Conservation (phyloP, 2,888 invertebrate species). For the Hyposoter dolosus region DNA sequence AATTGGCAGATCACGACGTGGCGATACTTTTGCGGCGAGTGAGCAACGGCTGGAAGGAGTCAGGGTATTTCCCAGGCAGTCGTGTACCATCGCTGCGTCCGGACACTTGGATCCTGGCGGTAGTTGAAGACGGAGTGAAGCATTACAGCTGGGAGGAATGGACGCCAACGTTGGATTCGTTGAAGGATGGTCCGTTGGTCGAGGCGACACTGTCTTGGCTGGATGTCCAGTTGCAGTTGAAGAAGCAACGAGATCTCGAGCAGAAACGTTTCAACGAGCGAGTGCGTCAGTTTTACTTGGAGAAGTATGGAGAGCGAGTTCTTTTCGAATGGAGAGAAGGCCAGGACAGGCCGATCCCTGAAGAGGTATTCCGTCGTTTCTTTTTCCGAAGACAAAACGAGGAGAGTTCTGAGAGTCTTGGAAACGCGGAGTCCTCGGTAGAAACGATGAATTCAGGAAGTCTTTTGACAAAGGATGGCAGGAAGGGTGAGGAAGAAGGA, state of each 20-base stretch:
- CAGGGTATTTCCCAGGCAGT: slow-evolving; percentile 78
- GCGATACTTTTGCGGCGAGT: slow-evolving; percentile 79
- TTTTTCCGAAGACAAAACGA: slow-evolving; percentile 79
- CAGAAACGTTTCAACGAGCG: slow-evolving; percentile 80
- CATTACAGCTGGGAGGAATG: slow-evolving; percentile 81
- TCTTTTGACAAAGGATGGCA: slow-evolving; percentile 3
- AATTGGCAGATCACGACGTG: slow-evolving; percentile 79
- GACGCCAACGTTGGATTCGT: slow-evolving; percentile 79
- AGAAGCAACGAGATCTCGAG: slow-evolving; percentile 76
- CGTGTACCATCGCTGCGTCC: slow-evolving; percentile 75
- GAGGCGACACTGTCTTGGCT: slow-evolving; percentile 82
- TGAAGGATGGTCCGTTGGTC: slow-evolving; percentile 80
- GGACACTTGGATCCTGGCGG: slow-evolving; percentile 81
- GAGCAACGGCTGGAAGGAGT: slow-evolving; percentile 77
- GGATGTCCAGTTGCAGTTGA: slow-evolving; percentile 77
- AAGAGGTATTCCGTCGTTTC: slow-evolving; percentile 80
- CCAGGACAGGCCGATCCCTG: slow-evolving; percentile 78
- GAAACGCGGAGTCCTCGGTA: neutral
- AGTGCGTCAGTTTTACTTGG: slow-evolving; percentile 79
- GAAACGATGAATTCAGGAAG: slow-evolving; percentile 69
- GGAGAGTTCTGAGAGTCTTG: slow-evolving; percentile 63
- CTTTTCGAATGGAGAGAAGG: slow-evolving; percentile 79
- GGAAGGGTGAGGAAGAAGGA: slow-evolving; percentile 51
- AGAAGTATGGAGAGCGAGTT: slow-evolving; percentile 80
- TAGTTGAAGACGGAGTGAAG: slow-evolving; percentile 78